Base-by-base conservation (phyloP, 1,140 invertebrate genomes). In the Diploscapter pachys region DNA sequence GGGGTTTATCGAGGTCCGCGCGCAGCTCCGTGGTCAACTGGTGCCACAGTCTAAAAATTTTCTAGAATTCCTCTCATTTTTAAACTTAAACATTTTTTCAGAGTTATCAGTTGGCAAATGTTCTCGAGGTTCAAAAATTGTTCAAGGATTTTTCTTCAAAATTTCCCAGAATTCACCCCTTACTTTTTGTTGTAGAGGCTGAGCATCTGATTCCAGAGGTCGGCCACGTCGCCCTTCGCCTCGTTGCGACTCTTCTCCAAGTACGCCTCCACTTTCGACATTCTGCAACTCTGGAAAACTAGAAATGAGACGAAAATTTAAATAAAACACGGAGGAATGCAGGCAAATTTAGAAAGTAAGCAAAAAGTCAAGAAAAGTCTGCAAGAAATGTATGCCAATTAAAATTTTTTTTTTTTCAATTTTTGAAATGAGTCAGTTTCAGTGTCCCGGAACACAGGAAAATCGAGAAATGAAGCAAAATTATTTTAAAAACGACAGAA, bases 171-270 rank as follows among this genome's bases (percentile, higher is more conserved):
- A 55, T 31, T 1, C 31, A 3, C 66, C 63, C 55, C 76, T 11
- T 53, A 82, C 82, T 85, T 85, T 72, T 82, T 84, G 4, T 72
- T 55, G 63, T 85, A 85, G 54, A 78, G 57, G 6, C 78, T 65
- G 61, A 82, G 79, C 4, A 84, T 73, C 48, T 70, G 63, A 57
- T 81, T 77, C 66, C 83, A 85, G 64, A 64, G 61, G 70, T 84
- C 83, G 9, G 83, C 74, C 80, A 84, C 64, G 11, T 68, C 75
- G 79, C 89, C 56, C 81, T 86, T 73, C 71, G 89, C 61, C 79
- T 78, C 66, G 85, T 68, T 64, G 62, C 77, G 82, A 77, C 83
- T 74, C 52, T 77, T 74, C 8, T 13, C 59, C 13, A 84, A 71
- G 75, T 84, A 84, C 3, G 54, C 53, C 51, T 83, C 82, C 8